A percentile compares a stretch with the other conserved stretches of the same genome.
Conservation (phyloP, 1,140 invertebrate species). For the Telenomus remus region DNA sequence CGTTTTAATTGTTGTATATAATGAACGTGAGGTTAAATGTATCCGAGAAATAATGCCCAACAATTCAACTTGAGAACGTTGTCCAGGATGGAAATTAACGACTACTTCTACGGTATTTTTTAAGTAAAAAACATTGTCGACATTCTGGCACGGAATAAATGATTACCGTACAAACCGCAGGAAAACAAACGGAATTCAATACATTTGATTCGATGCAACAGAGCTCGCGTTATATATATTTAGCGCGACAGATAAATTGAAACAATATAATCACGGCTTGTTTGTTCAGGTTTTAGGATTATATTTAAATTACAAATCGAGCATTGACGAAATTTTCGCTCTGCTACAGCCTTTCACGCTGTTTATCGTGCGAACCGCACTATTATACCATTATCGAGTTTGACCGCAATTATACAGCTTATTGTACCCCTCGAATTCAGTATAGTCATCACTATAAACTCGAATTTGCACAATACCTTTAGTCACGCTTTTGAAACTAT, state of each 20-base stretch:
- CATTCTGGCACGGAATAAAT: background rate
- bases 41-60: no score
- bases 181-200: conserved; percentile 14
- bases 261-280: conserved; percentile 46
- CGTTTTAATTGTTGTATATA: no score
- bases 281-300: conserved; percentile 65
- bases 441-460: background rate
- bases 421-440: conserved; percentile 40
- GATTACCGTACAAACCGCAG: conserved; percentile 2
- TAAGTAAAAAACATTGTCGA: no score
- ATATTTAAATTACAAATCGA: conserved; percentile 67
- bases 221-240: conserved; percentile 38
- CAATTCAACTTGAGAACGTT: no score
- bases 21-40: no score
- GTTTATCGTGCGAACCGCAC: conserved; percentile 62
- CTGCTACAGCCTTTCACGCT: conserved; percentile 54
- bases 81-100: no score
- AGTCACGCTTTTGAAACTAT: no score
- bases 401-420: conserved; percentile 63
- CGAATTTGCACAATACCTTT: background rate
- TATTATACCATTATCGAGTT: conserved; percentile 67
- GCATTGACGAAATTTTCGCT: conserved; percentile 56
- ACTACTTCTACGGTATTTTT: no score
- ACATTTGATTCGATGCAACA: conserved; percentile 18
- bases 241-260: conserved; percentile 23